phyloP scores from a whole-genome alignment of 2,888 invertebrate species.

The Ptychoptera albimana region DNA sequence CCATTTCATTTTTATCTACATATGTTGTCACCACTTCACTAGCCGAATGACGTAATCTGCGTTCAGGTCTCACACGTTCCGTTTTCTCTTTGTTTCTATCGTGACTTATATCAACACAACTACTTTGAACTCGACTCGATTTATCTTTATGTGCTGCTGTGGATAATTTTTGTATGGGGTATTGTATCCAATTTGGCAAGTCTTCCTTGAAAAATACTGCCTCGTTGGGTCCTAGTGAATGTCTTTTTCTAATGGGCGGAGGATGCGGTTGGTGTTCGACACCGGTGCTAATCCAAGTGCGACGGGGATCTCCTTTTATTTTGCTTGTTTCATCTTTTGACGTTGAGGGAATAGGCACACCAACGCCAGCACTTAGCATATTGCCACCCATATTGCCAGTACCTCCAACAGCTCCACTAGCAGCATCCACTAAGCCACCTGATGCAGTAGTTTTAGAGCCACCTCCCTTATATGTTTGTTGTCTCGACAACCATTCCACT shows the following conservation, averaged over 20 bases:
- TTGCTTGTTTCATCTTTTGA: background rate
- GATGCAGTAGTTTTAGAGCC: background rate
- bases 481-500: slow-evolving; percentile 29
- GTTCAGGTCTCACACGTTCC: slow-evolving; percentile 14
- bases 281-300: background rate
- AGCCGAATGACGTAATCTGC: slow-evolving; percentile 26
- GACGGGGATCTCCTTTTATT: background rate
- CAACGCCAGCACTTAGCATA: no score
- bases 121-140: slow-evolving; percentile 12
- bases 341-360: background rate
- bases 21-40: slow-evolving; percentile 24
- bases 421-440: background rate
- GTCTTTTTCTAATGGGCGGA: slow-evolving; percentile 24
- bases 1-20: slow-evolving; percentile 6
- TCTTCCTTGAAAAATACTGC: slow-evolving; percentile 13
- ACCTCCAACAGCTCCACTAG: background rate
- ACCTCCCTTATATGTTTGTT: slow-evolving; percentile 15
- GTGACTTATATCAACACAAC: slow-evolving; percentile 14
- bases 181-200: slow-evolving; percentile 26
- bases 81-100: slow-evolving; percentile 12
- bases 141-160: slow-evolving; percentile 20
- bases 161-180: slow-evolving; percentile 25
- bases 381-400: background rate
- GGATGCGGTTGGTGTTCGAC: slow-evolving; percentile 12
- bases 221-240: slow-evolving; percentile 27